Conservation (phyloP, 2,888 invertebrate species). For the Heliconius aoede region DNA sequence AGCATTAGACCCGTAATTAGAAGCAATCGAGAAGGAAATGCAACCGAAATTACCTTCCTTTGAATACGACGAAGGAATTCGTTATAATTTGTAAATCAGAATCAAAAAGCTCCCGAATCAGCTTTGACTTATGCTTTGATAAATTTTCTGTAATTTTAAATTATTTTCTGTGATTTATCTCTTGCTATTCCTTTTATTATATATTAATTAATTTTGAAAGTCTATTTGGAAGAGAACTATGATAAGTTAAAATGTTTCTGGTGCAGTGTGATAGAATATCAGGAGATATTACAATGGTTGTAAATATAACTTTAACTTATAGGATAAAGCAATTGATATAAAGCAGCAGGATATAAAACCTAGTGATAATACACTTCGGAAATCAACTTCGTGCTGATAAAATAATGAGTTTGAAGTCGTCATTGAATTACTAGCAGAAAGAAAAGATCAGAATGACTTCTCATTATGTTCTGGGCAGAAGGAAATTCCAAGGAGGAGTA, state of each 20-base stretch:
- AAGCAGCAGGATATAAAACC: background rate
- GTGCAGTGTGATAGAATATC: accelerated
- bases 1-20: constrained; percentile 27
- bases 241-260: background rate
- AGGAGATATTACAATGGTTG: background rate
- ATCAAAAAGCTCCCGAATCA: background rate
- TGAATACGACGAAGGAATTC: constrained; percentile 21
- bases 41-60: constrained; percentile 24
- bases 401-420: no score
- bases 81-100: constrained; percentile 23
- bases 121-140: background rate
- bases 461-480: no score
- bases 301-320: background rate
- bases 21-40: constrained; percentile 15
- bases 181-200: background rate
- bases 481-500: no score
- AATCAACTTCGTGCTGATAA: no score
- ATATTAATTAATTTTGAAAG: background rate
- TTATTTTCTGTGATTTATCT: background rate
- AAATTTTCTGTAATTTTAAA: constrained; percentile 4
- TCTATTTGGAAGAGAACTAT: background rate
- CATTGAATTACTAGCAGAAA: no score
- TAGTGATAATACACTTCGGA: no score
- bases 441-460: no score
- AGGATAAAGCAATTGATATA: no score